These are phyloP conservation scores for Cyanoramphus novaezelandiae DNA, from an alignment of 2,113 vertebrate species.

Conservation along the genomic window DNA sequence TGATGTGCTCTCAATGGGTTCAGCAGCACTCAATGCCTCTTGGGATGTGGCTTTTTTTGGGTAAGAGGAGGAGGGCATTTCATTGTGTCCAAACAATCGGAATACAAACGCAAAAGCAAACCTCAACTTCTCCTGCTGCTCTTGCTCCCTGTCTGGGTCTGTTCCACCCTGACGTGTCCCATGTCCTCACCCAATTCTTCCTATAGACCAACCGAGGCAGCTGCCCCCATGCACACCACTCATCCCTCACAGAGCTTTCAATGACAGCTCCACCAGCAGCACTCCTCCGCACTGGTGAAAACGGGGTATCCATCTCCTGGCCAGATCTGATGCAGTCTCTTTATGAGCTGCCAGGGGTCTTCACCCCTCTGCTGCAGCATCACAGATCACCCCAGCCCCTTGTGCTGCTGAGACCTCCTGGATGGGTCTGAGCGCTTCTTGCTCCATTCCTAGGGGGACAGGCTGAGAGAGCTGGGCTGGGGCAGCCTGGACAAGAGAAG, in stretches of 20 bases:
- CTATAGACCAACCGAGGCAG: background rate
- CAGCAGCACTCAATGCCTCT: background rate
- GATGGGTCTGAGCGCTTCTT: background rate
- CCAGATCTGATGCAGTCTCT: rapidly evolving
- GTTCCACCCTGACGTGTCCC: background rate
- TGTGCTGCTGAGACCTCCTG: background rate
- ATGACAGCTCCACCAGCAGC: background rate
- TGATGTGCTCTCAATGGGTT: background rate
- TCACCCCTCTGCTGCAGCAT: background rate
- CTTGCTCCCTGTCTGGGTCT: background rate
- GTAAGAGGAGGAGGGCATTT: background rate
- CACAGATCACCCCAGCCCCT: background rate
- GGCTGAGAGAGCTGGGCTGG: background rate
- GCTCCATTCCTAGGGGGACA: background rate
- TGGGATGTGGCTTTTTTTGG: background rate
- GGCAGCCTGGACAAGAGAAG: background rate
- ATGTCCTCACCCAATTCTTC: background rate
- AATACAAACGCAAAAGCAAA: background rate
- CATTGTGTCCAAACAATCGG: background rate
- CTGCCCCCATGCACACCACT: background rate
- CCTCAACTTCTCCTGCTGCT: background rate
- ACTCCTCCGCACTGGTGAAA: background rate
- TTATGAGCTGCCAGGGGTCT: background rate
- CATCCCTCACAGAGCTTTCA: background rate
- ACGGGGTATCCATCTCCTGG: background rate